Evolutionary conservation across 2,888 invertebrate genomes (phyloP).

Genomic region (Quadriops clusia): DNA sequence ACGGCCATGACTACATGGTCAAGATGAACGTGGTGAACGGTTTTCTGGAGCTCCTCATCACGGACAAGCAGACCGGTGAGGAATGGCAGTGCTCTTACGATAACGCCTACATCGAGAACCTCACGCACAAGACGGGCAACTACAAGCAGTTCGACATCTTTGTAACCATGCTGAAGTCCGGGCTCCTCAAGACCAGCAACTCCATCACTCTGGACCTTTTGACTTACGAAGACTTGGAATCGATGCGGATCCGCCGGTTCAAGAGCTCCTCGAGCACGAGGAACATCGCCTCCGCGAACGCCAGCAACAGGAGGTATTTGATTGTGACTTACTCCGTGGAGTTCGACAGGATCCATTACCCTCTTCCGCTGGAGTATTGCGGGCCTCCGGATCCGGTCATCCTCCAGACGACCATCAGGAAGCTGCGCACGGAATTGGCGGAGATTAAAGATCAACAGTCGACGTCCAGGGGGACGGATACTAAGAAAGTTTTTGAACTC

Average conservation of each 20-base stretch:
- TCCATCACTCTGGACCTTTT: conserved; percentile 40
- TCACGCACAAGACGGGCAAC: conserved; percentile 44
- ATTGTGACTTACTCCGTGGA: conserved; percentile 43
- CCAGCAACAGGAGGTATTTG: conserved; percentile 39
- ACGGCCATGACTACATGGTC: conserved; percentile 37
- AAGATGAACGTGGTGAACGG: conserved; percentile 37
- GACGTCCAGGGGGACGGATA: conserved; percentile 7
- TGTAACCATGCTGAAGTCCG: conserved; percentile 43
- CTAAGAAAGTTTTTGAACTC: conserved; percentile 8
- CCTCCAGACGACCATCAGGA: conserved; percentile 39
- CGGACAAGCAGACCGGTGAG: conserved; percentile 42
- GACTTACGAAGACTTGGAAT: conserved; percentile 41
- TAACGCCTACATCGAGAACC: conserved; percentile 41
- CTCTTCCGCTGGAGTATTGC: conserved; percentile 42
- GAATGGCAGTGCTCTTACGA: conserved; percentile 44
- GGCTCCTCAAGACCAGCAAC: conserved; percentile 40
- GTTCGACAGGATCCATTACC: conserved; percentile 45
- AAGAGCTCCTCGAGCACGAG: conserved; percentile 24
- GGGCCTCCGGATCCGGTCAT: conserved; percentile 41
- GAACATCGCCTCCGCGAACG: conserved; percentile 18
- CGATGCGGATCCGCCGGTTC: conserved; percentile 34
- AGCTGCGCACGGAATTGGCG: conserved; percentile 37
- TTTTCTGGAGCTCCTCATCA: conserved; percentile 37
- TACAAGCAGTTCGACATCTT: conserved; percentile 44
- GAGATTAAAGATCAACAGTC: conserved; percentile 27